Evolutionary conservation across 2,888 invertebrate genomes (phyloP), one percentile per base, ranked within the genome.

Genomic region (Bombylius discolor): DNA sequence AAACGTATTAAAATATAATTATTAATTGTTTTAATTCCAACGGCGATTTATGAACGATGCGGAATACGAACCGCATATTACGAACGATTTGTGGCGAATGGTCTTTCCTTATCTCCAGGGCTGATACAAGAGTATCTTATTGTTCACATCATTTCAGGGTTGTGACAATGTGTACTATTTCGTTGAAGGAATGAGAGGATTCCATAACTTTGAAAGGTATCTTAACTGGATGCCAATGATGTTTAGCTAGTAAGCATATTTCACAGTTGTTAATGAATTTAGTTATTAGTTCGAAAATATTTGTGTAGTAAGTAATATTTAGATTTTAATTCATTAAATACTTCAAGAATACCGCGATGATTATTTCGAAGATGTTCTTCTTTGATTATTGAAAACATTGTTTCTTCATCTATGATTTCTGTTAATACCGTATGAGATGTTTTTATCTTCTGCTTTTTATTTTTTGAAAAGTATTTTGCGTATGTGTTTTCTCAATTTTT

Each of bases 161-260:
- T n/a, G n/a, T n/a, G n/a, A n/a, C n/a, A n/a, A n/a, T n/a, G 13
- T 54, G 54, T 11, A 54, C 49, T 5, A 53, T 49, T 23, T 53
- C 49, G 5, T 48, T 49, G n/a, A 49, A 49, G n/a, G 5, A 6
- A 5, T 44, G 11, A 5, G 47, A 34, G 4, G 46, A 23, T n/a
- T 45, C 46, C 9, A 47, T 52, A 11, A 32, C 4, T 31, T 47
- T 46, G 14, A 52, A 33, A 8, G 52, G 44, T 9, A 53, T 5
- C 33, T 53, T 49, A 5, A 32, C n/a, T 11, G 31, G 46, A 13
- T 52, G 42, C 12, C 51, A 12, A 51, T 51, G 42, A 42, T 51
- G 51, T 51, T 51, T 51, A 11, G 42, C 51, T 14, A 42, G 14
- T n/a, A 44, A 14, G 7, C 51, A 51, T 32, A 45, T 12, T 32